Evolutionary conservation across 2,888 invertebrate species (phyloP).

Genomic region (Caenorhabditis afra): DNA sequence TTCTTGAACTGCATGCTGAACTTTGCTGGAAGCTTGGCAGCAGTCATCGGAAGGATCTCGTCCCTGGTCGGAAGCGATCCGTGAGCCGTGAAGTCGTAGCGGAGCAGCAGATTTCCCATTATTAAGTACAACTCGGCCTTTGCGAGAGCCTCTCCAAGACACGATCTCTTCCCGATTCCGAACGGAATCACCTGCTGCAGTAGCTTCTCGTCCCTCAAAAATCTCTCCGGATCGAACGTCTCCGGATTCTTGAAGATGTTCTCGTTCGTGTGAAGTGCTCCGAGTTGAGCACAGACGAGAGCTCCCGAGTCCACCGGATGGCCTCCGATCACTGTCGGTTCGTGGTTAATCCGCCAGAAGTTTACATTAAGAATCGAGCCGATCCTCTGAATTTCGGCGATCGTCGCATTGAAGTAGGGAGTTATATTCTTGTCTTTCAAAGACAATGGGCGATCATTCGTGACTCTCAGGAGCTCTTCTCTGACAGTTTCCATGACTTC

Average conservation of each 20-base stretch:
- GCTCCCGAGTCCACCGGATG: constrained; percentile 28
- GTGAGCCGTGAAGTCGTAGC: constrained; percentile 36
- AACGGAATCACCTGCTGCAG: constrained; percentile 50
- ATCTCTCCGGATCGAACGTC: constrained; percentile 32
- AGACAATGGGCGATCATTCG: constrained; percentile 11
- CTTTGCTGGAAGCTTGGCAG: constrained; percentile 58
- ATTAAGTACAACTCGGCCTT: constrained; percentile 63
- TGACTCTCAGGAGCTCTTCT: constrained; percentile 13
- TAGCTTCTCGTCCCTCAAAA: constrained; percentile 15
- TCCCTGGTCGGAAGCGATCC: constrained; percentile 29
- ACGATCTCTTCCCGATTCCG: constrained; percentile 61
- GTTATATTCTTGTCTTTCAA: constrained; percentile 8
- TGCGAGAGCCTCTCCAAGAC: constrained; percentile 61
- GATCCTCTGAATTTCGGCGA: constrained; percentile 21
- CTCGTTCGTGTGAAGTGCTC: constrained; percentile 5
- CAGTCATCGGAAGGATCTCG: constrained; percentile 52
- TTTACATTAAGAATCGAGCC: constrained; percentile 28
- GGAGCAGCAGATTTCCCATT: constrained; percentile 32
- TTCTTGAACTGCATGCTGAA: constrained; percentile 55
- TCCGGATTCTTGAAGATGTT: constrained; percentile 39
- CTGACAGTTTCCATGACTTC: neutral
- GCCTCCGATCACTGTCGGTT: constrained; percentile 13
- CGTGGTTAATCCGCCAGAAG: constrained; percentile 12
- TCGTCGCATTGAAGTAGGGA: constrained; percentile 5
- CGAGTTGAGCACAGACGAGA: constrained; percentile 28